phyloP scores from a whole-genome alignment of 2,888 invertebrate species.

The Lobophora halterata region DNA sequence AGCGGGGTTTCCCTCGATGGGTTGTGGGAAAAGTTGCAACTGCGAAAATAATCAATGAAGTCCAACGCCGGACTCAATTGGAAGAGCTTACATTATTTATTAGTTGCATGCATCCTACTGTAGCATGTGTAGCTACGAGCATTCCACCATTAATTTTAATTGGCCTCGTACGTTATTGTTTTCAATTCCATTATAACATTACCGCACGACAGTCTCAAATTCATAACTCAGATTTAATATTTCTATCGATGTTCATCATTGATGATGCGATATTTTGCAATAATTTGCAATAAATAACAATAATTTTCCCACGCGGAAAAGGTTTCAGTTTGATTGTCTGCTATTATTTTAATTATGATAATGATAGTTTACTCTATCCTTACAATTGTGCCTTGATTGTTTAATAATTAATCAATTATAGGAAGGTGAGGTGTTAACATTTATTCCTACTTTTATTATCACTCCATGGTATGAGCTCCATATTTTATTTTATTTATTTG shows the following conservation, averaged over 20 bases:
- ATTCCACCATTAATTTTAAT: slow-evolving; percentile 36
- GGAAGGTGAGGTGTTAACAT: slow-evolving; percentile 19
- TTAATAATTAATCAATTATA: slow-evolving; percentile 21
- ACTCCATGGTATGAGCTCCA: neutral
- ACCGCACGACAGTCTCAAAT: slow-evolving; percentile 22
- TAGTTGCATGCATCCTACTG: slow-evolving; percentile 43
- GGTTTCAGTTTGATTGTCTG: slow-evolving; percentile 25
- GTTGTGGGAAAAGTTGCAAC: slow-evolving; percentile 48
- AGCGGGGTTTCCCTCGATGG: slow-evolving; percentile 22
- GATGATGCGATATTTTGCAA: slow-evolving; percentile 35
- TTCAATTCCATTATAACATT: slow-evolving; percentile 38
- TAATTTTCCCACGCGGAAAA: slow-evolving; percentile 48
- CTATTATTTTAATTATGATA: slow-evolving; percentile 32
- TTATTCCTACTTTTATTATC: slow-evolving; percentile 3
- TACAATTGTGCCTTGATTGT: slow-evolving; percentile 8
- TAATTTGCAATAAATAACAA: slow-evolving; percentile 31
- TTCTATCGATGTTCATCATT: slow-evolving; percentile 27
- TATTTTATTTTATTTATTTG: neutral
- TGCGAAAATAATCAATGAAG: slow-evolving; percentile 36
- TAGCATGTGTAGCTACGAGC: slow-evolving; percentile 19
- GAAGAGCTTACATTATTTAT: slow-evolving; percentile 52
- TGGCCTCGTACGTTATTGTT: slow-evolving; percentile 39
- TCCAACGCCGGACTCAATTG: slow-evolving; percentile 33
- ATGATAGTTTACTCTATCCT: slow-evolving; percentile 21
- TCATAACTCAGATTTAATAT: slow-evolving; percentile 23